Conservation (phyloP, 2,888 invertebrate species). For the Bugula neritina region DNA sequence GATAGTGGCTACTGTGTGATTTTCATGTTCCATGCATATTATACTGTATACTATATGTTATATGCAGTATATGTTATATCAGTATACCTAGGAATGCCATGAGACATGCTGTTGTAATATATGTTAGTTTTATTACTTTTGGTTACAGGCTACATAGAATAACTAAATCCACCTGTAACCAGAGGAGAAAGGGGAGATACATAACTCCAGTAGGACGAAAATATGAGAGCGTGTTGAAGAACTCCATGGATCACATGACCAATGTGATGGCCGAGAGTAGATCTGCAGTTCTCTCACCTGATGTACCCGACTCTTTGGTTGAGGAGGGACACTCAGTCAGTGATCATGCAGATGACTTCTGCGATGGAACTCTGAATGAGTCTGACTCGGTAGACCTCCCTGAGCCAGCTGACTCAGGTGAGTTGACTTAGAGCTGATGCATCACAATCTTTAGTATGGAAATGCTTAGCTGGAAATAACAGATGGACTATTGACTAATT, state of each 20-base stretch:
- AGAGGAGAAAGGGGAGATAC: neutral
- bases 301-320: neutral
- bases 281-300: neutral
- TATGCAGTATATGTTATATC: too few relatives aligned
- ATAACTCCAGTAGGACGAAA: neutral
- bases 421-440: too few relatives aligned
- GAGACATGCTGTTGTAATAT: neutral
- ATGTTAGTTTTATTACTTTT: too few relatives aligned
- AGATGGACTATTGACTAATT: too few relatives aligned
- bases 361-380: constrained; percentile 13
- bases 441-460: too few relatives aligned
- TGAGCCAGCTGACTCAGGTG: constrained; percentile 20
- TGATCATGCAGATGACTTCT: neutral
- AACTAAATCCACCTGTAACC: neutral
- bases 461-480: too few relatives aligned
- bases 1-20: too few relatives aligned
- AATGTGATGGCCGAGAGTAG: constrained; percentile 31
- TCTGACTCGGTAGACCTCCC: neutral
- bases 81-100: too few relatives aligned
- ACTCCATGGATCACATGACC: constrained; percentile 37
- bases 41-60: too few relatives aligned
- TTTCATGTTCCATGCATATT: too few relatives aligned
- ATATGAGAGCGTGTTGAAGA: constrained; percentile 37
- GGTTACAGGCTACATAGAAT: constrained; percentile 16
- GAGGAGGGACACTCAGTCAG: too few relatives aligned